phyloP scores from a whole-genome alignment of 1,140 invertebrate species.

The Pomacea maculata region DNA sequence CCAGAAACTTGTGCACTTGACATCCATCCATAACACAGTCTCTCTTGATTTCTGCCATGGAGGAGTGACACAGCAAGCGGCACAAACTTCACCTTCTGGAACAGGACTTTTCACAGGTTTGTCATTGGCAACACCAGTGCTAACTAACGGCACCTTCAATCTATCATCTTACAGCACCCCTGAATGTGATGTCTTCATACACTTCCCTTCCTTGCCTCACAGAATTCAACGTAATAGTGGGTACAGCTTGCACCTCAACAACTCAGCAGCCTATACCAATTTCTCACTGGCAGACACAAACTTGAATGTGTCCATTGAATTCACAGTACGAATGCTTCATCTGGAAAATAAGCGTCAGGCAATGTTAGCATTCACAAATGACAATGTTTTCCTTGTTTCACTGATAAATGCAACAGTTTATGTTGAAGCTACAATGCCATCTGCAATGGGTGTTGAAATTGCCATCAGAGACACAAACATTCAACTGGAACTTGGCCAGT shows the following conservation, averaged over 20 bases:
- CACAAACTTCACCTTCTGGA: slow-evolving; percentile 3
- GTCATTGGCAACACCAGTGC: background rate
- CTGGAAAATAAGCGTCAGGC: slow-evolving; percentile 30
- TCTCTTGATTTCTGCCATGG: slow-evolving; percentile 11
- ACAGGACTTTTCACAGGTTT: slow-evolving; percentile 1
- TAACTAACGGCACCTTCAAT: slow-evolving; percentile 9
- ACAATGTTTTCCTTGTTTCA: slow-evolving; percentile 29
- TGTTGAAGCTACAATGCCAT: slow-evolving; percentile 14
- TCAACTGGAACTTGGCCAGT: slow-evolving; percentile 28
- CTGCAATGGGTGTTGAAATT: background rate
- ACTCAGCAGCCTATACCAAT: slow-evolving; percentile 27
- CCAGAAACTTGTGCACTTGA: slow-evolving; percentile 26
- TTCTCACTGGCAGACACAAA: slow-evolving; percentile 27
- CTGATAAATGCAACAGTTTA: slow-evolving; percentile 18
- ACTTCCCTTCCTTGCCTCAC: slow-evolving; percentile 28
- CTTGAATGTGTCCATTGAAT: slow-evolving; percentile 36
- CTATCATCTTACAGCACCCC: slow-evolving; percentile 20
- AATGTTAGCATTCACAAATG: slow-evolving; percentile 37
- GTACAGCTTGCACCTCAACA: slow-evolving; percentile 34
- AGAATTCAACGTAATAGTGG: slow-evolving; percentile 30
- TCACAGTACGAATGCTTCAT: slow-evolving; percentile 29
- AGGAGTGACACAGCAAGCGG: slow-evolving; percentile 3
- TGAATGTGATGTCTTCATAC: slow-evolving; percentile 33
- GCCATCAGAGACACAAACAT: slow-evolving; percentile 19
- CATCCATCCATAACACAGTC: slow-evolving; percentile 10